A percentile compares a stretch with the other conserved stretches of the same genome.
Evolutionary conservation across 2,113 vertebrate genomes (phyloP).

Genomic region (Saccopteryx bilineata): DNA sequence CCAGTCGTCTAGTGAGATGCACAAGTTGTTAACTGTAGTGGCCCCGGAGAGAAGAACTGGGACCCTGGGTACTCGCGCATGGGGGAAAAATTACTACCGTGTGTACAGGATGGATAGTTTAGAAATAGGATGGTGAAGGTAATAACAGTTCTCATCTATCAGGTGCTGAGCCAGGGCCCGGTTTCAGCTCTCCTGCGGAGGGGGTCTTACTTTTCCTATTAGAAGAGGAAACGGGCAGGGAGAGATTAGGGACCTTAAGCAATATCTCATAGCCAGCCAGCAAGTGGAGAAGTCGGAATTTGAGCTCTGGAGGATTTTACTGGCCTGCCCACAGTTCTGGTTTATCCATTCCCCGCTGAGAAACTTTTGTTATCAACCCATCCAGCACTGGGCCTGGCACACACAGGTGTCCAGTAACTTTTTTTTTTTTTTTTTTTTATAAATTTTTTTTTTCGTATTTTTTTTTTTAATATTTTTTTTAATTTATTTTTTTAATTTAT

Average conservation of each 20-base stretch:
- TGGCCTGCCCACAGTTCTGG: not conserved
- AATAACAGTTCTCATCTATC: not conserved
- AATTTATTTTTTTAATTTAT: too few relatives aligned
- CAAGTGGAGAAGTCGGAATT: not conserved
- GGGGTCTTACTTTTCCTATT: not conserved
- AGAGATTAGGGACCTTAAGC: not conserved
- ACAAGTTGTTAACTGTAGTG: not conserved
- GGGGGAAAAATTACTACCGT: not conserved
- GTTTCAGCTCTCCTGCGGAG: not conserved
- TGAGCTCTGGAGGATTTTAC: not conserved
- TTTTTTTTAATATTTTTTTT: too few relatives aligned
- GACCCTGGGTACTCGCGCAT: not conserved
- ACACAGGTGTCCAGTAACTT: not conserved
- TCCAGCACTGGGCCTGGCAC: not conserved
- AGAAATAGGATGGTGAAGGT: not conserved
- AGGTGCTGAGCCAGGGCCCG: not conserved
- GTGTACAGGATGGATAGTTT: not conserved
- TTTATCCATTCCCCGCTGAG: not conserved
- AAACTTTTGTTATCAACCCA: not conserved
- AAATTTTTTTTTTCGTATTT: too few relatives aligned
- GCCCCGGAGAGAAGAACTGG: not conserved
- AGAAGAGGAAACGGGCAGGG: not conserved
- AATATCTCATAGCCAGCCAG: not conserved
- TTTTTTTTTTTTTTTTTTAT: too few relatives aligned
- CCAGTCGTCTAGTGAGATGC: not conserved